Percentiles rank a stretch among this genome's conserved stretches.
Evolutionary conservation across 2,797 vertebrate genomes (phyloP).

Genomic region (Onychomys arenicola): DNA sequence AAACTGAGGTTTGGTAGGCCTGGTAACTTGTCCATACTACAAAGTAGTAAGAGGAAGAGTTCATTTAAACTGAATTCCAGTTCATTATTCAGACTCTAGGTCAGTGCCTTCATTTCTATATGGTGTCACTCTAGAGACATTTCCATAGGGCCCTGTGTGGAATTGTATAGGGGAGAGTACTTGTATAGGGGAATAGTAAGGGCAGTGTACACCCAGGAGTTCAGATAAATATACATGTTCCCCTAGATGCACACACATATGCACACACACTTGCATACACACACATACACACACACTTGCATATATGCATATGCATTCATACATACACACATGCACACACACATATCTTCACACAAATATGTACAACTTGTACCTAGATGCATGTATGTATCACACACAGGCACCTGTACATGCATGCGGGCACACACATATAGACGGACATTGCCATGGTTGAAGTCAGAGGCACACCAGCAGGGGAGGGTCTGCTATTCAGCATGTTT

Average conservation of each 20-base stretch:
- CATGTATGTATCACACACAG: neutral
- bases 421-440: neutral
- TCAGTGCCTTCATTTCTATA: neutral
- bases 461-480: neutral
- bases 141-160: neutral
- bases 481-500: constrained; percentile 10
- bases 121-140: neutral
- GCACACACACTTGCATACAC: neutral
- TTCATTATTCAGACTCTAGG: neutral
- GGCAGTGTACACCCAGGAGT: neutral
- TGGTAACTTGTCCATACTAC: neutral
- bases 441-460: neutral
- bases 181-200: no score
- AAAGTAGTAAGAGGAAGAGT: neutral
- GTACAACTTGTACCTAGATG: neutral
- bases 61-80: neutral
- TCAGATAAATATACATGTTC: neutral
- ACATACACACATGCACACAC: no score
- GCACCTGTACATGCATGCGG: neutral
- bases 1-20: neutral
- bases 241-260: neutral
- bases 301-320: neutral
- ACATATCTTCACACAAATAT: neutral
- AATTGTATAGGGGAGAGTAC: no score
- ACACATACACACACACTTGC: neutral